phyloP scores from a whole-genome alignment of 2,797 vertebrate genomes.

The Phoeniculus purpureus region DNA sequence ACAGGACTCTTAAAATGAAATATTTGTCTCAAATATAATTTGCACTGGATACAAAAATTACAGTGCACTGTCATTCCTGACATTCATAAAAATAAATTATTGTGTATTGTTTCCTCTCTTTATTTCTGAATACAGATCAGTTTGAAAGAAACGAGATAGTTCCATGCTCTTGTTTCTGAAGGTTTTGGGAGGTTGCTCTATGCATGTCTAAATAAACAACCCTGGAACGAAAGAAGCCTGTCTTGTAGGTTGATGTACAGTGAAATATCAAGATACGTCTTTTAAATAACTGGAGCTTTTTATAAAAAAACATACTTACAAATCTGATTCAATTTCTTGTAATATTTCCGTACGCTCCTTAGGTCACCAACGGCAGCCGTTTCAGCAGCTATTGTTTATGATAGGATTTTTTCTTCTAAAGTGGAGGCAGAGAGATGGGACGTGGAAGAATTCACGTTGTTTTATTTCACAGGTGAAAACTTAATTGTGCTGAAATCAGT shows the following conservation, averaged over 20 bases:
- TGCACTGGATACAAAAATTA: constrained; percentile 62
- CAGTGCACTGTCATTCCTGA: constrained; percentile 64
- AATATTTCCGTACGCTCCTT: not conserved
- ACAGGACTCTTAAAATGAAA: constrained; percentile 71
- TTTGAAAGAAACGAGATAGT: not conserved
- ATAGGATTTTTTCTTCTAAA: not conserved
- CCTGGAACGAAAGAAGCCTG: not conserved
- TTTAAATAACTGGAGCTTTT: not conserved
- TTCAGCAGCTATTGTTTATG: not conserved
- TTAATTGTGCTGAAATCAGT: not conserved
- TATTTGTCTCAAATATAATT: constrained; percentile 66
- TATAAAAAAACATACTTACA: rapidly evolving
- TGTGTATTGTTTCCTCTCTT: constrained; percentile 58
- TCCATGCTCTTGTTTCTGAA: not conserved
- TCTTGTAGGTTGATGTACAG: not conserved
- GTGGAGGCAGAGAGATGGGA: not conserved
- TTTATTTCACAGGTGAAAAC: not conserved
- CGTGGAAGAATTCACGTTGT: not conserved
- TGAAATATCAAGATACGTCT: not conserved
- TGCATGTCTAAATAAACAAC: not conserved
- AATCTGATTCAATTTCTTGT: not conserved
- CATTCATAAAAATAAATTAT: constrained; percentile 75
- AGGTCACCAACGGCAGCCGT: not conserved
- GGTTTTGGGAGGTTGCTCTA: not conserved
- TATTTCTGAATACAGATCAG: constrained; percentile 63